Base-by-base conservation (phyloP, 2,888 invertebrate genomes). In the Trichogramma evanescens region DNA sequence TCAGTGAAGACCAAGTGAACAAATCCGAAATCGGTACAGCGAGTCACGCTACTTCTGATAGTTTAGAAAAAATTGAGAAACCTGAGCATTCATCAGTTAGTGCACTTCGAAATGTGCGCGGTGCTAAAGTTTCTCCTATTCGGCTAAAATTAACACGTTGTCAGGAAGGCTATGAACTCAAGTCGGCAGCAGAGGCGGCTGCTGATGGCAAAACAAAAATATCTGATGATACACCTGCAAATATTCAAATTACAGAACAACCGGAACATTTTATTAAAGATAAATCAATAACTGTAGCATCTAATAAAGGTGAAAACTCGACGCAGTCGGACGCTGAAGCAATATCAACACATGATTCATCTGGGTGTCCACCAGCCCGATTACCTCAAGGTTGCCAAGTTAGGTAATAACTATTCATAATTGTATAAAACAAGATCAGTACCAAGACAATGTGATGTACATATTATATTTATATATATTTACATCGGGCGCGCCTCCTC, bases 361-460 rank as follows among this genome's bases (percentile, higher is more conserved):
- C 77, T 61, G 70, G 73, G 64, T 78, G 78, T 72, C 77, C 81
- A 68, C 78, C 85, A 66, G 82, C 86, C 75, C 82, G 86, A 74
- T 82, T 86, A 72, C 88, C 85, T 78, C 88, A 89, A 83, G 89
- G 89, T 82, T 89, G 89, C 81, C 89, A 89, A 84, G 90, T 90
- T 84, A 91, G 91, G 86, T 91, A 90, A 91, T 90, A 88, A 80
- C 75, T 76, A 77, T 90, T 89, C 87, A 79, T 76, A 75, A 74
- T 75, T 75, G 76, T 74, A 72, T 74, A 72, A 71, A 59, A 61
- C 8, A 55, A 54, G 5, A 13, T 9, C n/a, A 45, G n/a, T 71
- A 71, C 67, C 67, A 9, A 45, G 45, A 45, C 45, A 45, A 45
- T 45, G 45, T 62, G 56, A 52, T 40, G 26, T 26, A 26, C 8